phyloP scores from a whole-genome alignment of 2,888 invertebrate genomes.

The Proisotoma minuta region DNA sequence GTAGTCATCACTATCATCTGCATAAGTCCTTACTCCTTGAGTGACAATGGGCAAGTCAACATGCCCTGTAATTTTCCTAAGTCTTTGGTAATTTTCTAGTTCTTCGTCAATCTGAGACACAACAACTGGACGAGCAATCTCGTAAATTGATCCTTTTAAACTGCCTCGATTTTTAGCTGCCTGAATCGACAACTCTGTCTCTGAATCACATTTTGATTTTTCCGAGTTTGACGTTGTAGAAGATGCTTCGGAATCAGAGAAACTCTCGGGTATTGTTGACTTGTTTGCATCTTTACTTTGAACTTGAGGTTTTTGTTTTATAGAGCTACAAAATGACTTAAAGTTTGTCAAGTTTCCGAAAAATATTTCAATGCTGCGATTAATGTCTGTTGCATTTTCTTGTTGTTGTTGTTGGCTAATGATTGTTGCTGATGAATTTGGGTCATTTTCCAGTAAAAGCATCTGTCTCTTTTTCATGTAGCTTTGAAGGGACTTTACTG shows the following conservation, averaged over 20 bases:
- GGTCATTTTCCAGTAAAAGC: too few species aligned
- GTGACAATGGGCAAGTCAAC: too few species aligned
- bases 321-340: constrained; percentile 36
- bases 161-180: too few species aligned
- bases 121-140: not conserved
- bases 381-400: constrained; percentile 5
- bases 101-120: not conserved
- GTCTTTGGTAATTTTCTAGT: not conserved
- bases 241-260: not conserved
- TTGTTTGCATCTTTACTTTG: too few species aligned
- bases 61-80: too few species aligned
- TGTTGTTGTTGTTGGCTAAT: not conserved
- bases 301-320: constrained; percentile 22
- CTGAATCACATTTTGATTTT: not conserved
- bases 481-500: too few species aligned
- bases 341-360: constrained; percentile 41
- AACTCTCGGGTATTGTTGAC: too few species aligned
- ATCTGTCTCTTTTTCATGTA: too few species aligned
- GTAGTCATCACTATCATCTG: not conserved
- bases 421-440: not conserved
- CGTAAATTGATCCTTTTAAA: not conserved
- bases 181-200: too few species aligned
- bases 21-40: not conserved
- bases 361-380: constrained; percentile 45
- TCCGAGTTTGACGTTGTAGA: not conserved